Percentiles rank a stretch among this genome's conserved stretches.
Conservation (phyloP, 2,113 vertebrate genomes). For the Protobothrops mucrosquamatus region DNA sequence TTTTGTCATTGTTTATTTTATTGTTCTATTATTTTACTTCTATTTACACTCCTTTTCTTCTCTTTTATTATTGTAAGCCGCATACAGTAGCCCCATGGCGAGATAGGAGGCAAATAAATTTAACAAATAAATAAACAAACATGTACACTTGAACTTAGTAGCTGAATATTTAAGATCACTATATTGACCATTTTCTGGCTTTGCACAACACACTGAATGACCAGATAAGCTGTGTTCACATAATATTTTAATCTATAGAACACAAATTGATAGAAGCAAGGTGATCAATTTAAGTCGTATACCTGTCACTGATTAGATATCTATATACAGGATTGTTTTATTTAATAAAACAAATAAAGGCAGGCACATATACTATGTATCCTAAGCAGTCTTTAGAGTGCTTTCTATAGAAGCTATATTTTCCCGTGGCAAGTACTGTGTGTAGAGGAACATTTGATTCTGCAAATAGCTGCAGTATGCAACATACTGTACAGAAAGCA, state of each 20-base stretch:
- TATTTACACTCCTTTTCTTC: too few species aligned
- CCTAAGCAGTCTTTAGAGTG: constrained; percentile 32
- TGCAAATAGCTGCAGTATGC: not conserved
- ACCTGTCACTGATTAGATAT: not conserved
- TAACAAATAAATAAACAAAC: too few species aligned
- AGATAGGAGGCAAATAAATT: too few species aligned
- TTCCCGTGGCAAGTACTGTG: not conserved
- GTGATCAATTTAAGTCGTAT: not conserved
- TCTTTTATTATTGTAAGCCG: too few species aligned
- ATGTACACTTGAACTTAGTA: not conserved
- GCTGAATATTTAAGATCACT: not conserved
- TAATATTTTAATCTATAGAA: not conserved
- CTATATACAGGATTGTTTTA: not conserved
- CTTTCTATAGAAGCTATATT: not conserved
- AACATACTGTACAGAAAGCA: not conserved
- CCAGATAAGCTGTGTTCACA: not conserved
- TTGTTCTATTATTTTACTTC: too few species aligned
- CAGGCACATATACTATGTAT: not conserved
- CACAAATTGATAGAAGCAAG: not conserved
- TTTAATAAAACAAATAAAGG: constrained; percentile 13
- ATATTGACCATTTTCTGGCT: not conserved
- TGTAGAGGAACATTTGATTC: not conserved
- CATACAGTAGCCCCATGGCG: too few species aligned
- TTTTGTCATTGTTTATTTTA: too few species aligned
- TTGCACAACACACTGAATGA: not conserved